Base-by-base conservation (phyloP, 2,113 vertebrate species). In the Lamprotornis superbus region DNA sequence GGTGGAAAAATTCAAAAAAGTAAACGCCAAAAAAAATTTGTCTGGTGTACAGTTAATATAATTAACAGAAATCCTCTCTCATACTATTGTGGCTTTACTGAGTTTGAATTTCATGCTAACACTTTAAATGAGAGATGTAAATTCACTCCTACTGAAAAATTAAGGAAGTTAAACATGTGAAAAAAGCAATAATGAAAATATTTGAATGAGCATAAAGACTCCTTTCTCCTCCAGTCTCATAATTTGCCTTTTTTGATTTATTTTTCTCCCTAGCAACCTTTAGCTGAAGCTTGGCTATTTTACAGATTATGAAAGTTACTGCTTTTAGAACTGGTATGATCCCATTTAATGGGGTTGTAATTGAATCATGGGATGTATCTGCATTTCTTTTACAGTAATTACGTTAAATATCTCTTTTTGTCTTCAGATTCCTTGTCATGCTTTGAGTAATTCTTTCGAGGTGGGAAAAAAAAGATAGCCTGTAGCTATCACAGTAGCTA, bases 321-420 rank as follows among this genome's bases (percentile, higher is more conserved):
- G 4, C 5, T 64, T 63, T 46, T 56, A 60, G 22, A 88, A 90
- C 9, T 16, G 1, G 3, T 24, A 27, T 25, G 17, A 49, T 35
- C 3, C 4, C 4, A 40, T 77, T 31, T 77, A 78, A 63, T 2
- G 3, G 8, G 67, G 74, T 42, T 42, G 13, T 15, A 87, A 75
- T 25, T 55, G 4, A 77, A 30, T 20, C 21, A 39, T 7, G 10
- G 0, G 0, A 0, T 79, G 52, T 49, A 56, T 7, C 11, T 28
- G 3, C 5, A n/a, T 60, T 76, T 68, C 6, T 61, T 81, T 59
- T 23, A 6, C 12, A 9, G 5, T 33, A 78, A 46, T 74, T 67
- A 24, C 3, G 7, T 46, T 76, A 63, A 83, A 57, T 53, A n/a
- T 22, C 10, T 60, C 39, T 71, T 25, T 63, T 57, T 75, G 21